Evolutionary conservation across 2,888 invertebrate species (phyloP), one percentile per base, ranked within the genome.

Genomic region (Labia minor): DNA sequence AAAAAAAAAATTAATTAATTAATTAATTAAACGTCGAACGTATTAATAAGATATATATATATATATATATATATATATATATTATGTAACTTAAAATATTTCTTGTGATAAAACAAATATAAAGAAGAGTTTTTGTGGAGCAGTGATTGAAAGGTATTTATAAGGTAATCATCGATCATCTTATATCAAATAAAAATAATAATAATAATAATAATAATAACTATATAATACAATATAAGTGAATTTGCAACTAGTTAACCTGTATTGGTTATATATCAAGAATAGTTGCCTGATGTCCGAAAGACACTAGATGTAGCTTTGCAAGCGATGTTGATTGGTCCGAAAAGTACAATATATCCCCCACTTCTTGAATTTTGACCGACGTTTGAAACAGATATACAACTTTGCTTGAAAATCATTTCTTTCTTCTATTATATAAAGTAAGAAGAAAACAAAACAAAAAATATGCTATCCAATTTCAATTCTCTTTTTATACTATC

Each of bases 51-150:
- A 49, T 49, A 49, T 49, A 33, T 49, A 49, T 49, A 49, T 49
- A 4, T 49, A n/a, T n/a, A 49, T 8, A 49, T n/a, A 64, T 16
- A 63, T 6, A 21, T 16, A 19, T 64, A 21, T 64, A 64, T 33
- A 66, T 66, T 26, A 62, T 66, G 18, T 21, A 66, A 66, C 61
- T 61, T 66, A 37, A 37, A 21, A 66, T 33, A 21, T 21, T 66
- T 19, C 20, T 65, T 19, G 20, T 16, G 65, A 61, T 19, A 20
- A 65, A 3, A 11, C 16, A 33, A n/a, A 10, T 61, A n/a, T n/a
- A 67, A 37, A 16, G 49, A 49, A 49, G 49, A 49, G 49, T 49
- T 49, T 49, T 49, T 49, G 49, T 49, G 49, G 49, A 49, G 49
- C 49, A 49, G 49, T 49, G 49, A 49, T 49, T 49, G 49, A 49